Evolutionary conservation across 2,888 invertebrate genomes (phyloP), one percentile per base, ranked within the genome.

Genomic region (Coenonympha glycerion): DNA sequence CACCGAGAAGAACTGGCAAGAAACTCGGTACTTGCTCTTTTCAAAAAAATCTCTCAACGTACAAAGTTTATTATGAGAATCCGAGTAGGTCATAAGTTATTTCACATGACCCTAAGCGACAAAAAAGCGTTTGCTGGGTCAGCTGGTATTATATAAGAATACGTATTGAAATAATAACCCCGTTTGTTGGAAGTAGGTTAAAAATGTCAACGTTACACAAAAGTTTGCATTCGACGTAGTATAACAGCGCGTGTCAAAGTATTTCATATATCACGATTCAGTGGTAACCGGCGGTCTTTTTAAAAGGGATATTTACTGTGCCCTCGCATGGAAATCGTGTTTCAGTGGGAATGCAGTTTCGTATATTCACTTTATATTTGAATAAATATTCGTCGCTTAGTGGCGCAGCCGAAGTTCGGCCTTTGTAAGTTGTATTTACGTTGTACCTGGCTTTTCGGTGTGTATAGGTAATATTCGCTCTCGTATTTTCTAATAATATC

Each of bases 321-420:
- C 60, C 58, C 55, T 61, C 53, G 57, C 55, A 61, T 61, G 58
- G 58, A 61, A 60, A 60, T 61, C 58, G 50, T 56, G 60, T 58
- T 60, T 56, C 52, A 60, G 57, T 49, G 50, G 42, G 59, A 59
- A 59, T 59, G 56, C 49, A 50, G 55, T 46, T 39, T 44, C 33
- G 53, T 57, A 57, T 55, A 58, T 60, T 60, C 57, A 58, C 55
- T 56, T 56, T 55, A 53, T 59, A 59, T 58, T 57, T 59, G 57
- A 57, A 57, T 61, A 56, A 56, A 59, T 56, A 53, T 56, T 50
- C 47, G 44, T 53, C 46, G 49, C 52, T 52, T 47, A 34, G 47
- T 45, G 30, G 49, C 34, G 46, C 47, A 34, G 28, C 26, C 42
- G 26, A 28, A 52, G 47, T 53, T 49, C 21, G 22, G 40, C 24